Evolutionary conservation across 2,113 vertebrate species (phyloP).

Genomic region (Potamarius usumacintae): DNA sequence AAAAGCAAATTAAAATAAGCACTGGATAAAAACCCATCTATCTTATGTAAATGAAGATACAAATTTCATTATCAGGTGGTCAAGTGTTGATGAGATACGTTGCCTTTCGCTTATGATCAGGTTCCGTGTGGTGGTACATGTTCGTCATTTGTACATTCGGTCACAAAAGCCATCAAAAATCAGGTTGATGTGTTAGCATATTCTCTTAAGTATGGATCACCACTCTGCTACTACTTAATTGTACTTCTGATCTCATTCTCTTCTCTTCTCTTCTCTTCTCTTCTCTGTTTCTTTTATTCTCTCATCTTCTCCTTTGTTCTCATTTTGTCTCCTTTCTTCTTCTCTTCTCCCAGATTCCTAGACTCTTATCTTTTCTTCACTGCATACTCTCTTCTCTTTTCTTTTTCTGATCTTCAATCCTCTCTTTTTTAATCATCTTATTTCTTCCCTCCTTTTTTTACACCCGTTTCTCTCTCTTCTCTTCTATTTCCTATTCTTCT

Average conservation of each 20-base stretch:
- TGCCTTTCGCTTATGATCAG: no score
- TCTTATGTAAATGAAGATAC: no score
- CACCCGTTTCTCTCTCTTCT: neutral
- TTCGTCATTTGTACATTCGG: no score
- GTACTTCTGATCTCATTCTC: neutral
- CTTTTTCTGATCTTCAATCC: neutral
- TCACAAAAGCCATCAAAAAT: no score
- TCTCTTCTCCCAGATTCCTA: neutral
- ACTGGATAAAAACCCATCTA: no score
- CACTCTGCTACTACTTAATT: neutral
- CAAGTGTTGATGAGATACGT: no score
- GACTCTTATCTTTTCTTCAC: neutral
- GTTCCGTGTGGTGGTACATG: no score
- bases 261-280: neutral
- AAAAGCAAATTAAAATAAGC: no score
- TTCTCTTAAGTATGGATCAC: no score
- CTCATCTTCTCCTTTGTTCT: slow-evolving; percentile 52
- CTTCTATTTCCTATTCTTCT: neutral
- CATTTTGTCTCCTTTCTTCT: neutral
- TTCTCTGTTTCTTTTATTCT: neutral
- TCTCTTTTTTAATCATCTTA: neutral
- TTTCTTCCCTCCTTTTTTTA: neutral
- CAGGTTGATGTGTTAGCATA: no score
- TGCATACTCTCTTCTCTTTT: neutral
- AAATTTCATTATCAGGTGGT: no score